These are phyloP conservation scores for Ametastegia equiseti DNA, from an alignment of 2,888 invertebrate genomes.

Conservation along the genomic window DNA sequence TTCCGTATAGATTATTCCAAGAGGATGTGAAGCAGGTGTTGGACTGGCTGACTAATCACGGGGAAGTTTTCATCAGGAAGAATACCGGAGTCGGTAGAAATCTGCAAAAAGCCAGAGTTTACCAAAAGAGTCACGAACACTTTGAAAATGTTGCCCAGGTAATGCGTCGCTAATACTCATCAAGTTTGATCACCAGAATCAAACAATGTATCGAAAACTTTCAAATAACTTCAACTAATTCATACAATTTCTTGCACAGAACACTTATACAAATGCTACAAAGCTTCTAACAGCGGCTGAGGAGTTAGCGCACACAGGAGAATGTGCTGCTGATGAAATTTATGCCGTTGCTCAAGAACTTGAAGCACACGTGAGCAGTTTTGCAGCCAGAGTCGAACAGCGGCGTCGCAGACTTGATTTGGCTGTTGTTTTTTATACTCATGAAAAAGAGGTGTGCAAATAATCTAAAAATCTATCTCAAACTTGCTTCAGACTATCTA, in stretches of 20 bases:
- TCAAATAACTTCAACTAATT: neutral
- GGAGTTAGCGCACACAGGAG: conserved; percentile 96
- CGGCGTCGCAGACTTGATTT: conserved; percentile 93
- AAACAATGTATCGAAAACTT: neutral
- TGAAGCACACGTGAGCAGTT: conserved; percentile 95
- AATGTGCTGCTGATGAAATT: conserved; percentile 97
- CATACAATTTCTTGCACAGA: conserved; percentile 79
- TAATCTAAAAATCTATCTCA: neutral
- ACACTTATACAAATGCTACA: conserved; percentile 99
- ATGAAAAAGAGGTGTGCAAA: conserved; percentile 90
- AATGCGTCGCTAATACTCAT: conserved; percentile 58
- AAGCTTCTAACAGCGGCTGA: conserved; percentile 97
- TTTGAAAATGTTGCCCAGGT: conserved; percentile 99
- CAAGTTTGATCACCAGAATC: neutral
- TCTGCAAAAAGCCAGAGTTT: conserved; percentile 95
- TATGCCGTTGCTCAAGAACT: conserved; percentile 95
- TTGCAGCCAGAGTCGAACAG: conserved; percentile 95
- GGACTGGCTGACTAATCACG: conserved; percentile 98
- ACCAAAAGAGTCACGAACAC: conserved; percentile 99
- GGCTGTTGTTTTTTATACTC: conserved; percentile 96
- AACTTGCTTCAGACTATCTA: neutral
- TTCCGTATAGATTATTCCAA: conserved; percentile 86
- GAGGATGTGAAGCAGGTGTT: conserved; percentile 98
- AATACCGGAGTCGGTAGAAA: conserved; percentile 98
- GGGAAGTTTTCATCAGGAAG: conserved; percentile 97